Percentiles rank a stretch among this genome's conserved stretches.
These are phyloP conservation scores for Lepisosteus oculatus DNA, from an alignment of 2,113 vertebrate genomes.

Conservation along the genomic window DNA sequence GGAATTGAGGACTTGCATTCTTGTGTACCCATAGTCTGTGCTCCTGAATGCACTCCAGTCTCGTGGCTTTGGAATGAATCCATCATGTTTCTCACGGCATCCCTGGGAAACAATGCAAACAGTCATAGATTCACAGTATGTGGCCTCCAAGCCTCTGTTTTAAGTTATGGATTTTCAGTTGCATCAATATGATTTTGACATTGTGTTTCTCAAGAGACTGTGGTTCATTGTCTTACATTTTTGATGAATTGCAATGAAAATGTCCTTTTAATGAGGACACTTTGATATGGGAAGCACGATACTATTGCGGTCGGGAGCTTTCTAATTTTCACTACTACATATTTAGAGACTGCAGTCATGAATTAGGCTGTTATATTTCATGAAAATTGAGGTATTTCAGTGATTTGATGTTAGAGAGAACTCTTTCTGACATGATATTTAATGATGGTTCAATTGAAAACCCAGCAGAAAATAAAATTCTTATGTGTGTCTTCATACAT, in stretches of 20 bases:
- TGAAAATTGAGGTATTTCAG: neutral
- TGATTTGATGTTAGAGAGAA: too few species aligned
- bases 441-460: too few species aligned
- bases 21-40: slow-evolving; percentile 78
- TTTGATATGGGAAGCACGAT: slow-evolving; percentile 45
- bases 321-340: too few species aligned
- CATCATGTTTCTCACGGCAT: slow-evolving; percentile 74
- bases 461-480: too few species aligned
- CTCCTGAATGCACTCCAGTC: slow-evolving; percentile 80
- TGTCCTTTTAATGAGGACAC: slow-evolving; percentile 28
- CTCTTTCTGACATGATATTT: too few species aligned
- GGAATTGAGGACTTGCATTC: slow-evolving; percentile 71
- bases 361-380: neutral
- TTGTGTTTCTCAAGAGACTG: slow-evolving; percentile 7
- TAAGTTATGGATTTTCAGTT: neutral
- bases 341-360: neutral
- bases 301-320: slow-evolving; percentile 34
- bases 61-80: slow-evolving; percentile 66
- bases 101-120: slow-evolving; percentile 57
- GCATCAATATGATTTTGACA: neutral
- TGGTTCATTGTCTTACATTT: slow-evolving; percentile 12
- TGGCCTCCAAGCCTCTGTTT: neutral
- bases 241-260: slow-evolving; percentile 22
- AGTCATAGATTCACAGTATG: neutral
- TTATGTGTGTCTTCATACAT: too few species aligned